phyloP scores from a whole-genome alignment of 2,888 invertebrate genomes.

The Drosophila niveifrons region DNA sequence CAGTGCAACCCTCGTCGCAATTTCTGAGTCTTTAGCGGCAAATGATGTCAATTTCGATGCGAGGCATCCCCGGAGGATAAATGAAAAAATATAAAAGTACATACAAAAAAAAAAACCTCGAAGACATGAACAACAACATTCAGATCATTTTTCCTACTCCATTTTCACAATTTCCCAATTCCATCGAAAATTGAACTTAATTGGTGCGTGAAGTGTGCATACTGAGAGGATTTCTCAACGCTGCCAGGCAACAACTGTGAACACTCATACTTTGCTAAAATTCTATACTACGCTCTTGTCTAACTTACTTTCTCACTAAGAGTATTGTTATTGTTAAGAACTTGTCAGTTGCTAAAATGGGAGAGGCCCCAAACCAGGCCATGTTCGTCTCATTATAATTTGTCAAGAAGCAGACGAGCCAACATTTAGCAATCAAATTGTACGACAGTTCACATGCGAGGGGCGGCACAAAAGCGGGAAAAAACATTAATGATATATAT shows the following conservation, averaged over 20 bases:
- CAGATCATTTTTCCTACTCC: conserved; percentile 49
- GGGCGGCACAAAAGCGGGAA: conserved; percentile 13
- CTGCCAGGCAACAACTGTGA: conserved; percentile 63
- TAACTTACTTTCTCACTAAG: background rate
- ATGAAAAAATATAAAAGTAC: conserved; percentile 9
- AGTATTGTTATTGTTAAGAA: conserved; percentile 6
- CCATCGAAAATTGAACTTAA: conserved; percentile 71
- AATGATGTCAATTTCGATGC: conserved; percentile 75
- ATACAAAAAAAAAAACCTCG: conserved; percentile 7
- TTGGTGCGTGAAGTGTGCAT: conserved; percentile 75
- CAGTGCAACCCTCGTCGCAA: conserved; percentile 63
- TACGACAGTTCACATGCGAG: conserved; percentile 30
- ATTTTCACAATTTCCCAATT: conserved; percentile 18
- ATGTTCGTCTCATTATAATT: conserved; percentile 61
- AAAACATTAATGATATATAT: background rate
- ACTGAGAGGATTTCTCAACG: conserved; percentile 55
- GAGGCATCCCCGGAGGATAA: conserved; percentile 30
- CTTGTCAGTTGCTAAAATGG: conserved; percentile 20
- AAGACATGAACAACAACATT: background rate
- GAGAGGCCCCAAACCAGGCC: conserved; percentile 15
- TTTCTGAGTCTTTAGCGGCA: conserved; percentile 67
- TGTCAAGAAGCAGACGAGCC: conserved; percentile 38
- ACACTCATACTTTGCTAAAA: background rate
- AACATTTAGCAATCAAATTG: conserved; percentile 41
- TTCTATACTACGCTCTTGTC: background rate